A percentile compares a stretch with the other conserved stretches of the same genome.
Evolutionary conservation across 1,140 invertebrate species (phyloP).

Genomic region (Drosophila albomicans): DNA sequence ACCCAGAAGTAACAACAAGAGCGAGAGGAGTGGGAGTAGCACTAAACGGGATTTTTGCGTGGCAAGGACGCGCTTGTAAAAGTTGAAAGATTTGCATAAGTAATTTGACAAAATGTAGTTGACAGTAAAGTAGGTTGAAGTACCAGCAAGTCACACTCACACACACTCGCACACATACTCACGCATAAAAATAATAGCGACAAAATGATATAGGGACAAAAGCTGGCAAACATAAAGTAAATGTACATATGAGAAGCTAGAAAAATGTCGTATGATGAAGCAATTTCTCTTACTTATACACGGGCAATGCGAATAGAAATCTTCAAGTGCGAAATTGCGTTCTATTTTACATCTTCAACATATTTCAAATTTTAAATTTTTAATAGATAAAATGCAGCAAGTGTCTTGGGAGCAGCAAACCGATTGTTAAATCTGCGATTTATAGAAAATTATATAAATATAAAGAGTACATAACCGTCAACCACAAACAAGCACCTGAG

Average conservation of each 20-base stretch:
- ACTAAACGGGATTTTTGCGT: slow-evolving; percentile 77
- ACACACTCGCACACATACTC: slow-evolving; percentile 30
- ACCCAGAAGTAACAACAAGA: slow-evolving; percentile 11
- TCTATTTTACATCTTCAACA: background rate
- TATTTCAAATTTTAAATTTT: too few relatives aligned
- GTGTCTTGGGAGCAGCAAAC: too few relatives aligned
- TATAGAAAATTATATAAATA: too few relatives aligned
- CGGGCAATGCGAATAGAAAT: slow-evolving; percentile 18
- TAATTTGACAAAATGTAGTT: slow-evolving; percentile 84
- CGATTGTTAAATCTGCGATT: background rate
- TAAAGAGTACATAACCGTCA: background rate
- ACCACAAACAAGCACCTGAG: slow-evolving; percentile 1
- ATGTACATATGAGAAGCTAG: slow-evolving; percentile 40
- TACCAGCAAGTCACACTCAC: slow-evolving; percentile 56
- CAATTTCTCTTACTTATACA: slow-evolving; percentile 76
- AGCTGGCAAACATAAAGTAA: slow-evolving; percentile 43
- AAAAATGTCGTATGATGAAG: slow-evolving; percentile 58
- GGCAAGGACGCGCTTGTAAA: slow-evolving; percentile 80
- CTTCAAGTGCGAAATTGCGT: slow-evolving; percentile 16
- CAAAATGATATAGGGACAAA: slow-evolving; percentile 59
- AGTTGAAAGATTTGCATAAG: slow-evolving; percentile 84
- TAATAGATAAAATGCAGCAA: too few relatives aligned
- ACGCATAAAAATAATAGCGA: slow-evolving; percentile 51
- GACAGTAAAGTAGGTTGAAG: slow-evolving; percentile 76
- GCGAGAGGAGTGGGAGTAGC: slow-evolving; percentile 13